Evolutionary conservation across 2,888 invertebrate genomes (phyloP), one percentile per base, ranked within the genome.

Genomic region (Ophion obscuratus): DNA sequence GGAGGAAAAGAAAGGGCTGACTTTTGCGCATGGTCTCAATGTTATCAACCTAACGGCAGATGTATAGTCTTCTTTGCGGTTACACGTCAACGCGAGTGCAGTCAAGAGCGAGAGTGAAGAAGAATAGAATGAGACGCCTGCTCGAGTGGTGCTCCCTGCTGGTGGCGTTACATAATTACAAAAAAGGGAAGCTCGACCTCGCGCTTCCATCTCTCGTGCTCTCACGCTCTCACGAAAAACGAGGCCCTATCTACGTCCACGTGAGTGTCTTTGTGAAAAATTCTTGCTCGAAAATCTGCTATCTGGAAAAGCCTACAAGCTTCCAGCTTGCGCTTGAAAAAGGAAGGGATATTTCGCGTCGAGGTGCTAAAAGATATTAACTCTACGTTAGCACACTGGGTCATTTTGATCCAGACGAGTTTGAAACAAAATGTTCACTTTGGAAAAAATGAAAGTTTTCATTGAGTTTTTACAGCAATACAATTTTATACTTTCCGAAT

Each of bases 1-100:
- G 71, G 73, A 83, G 83, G 85, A 83, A 81, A 86, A 80, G 77
- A 79, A 40, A 81, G 82, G 77, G 77, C 67, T 67, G 82, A 79
- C 75, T 82, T 83, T 85, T 80, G 75, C 81, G 61, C 71, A 76
- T 66, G 31, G 79, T 85, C 87, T 90, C 88, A 90, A 91, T 91
- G 89, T 91, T 91, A 92, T 92, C 92, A 90, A 89, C 88, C 88
- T 89, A 87, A 89, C 88, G 88, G 89, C 91, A 89, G 91, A 91
- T 90, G 71, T 64, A 83, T 83, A 90, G 88, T 89, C 85, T 89
- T 57, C 88, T 87, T 81, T 84, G 73, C 81, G 87, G 86, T 88
- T 89, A 88, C 86, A 70, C 87, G 71, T 81, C 67, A 83, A 89
- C 57, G 73, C 57, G 73, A 80, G 80, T 24, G 80, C 53, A 80